A percentile compares a stretch with the other conserved stretches of the same genome.
These are phyloP conservation scores for Burhinus oedicnemus DNA, from an alignment of 2,113 vertebrate species.

Conservation along the genomic window DNA sequence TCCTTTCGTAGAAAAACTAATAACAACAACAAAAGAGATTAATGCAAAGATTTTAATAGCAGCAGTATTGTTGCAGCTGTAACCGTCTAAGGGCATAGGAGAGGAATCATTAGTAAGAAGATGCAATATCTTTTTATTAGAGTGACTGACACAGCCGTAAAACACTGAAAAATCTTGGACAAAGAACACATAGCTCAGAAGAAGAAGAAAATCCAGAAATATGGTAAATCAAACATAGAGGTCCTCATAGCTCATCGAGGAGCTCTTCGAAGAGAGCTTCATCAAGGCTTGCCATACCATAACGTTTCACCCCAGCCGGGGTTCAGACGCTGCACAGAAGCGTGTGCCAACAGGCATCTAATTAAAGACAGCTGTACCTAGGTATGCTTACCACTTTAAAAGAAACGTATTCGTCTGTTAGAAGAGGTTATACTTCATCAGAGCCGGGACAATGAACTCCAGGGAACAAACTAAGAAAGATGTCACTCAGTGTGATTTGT, in stretches of 20 bases:
- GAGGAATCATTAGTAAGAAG: not conserved
- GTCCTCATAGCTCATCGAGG: not conserved
- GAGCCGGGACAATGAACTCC: not conserved
- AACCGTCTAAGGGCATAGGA: not conserved
- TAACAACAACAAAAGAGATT: not conserved
- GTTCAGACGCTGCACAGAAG: not conserved
- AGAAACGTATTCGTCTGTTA: not conserved
- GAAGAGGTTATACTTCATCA: not conserved
- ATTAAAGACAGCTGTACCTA: not conserved
- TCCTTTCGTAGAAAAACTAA: not conserved
- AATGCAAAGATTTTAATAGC: not conserved
- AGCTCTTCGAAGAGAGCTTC: not conserved
- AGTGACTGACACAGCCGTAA: not conserved
- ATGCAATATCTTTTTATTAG: not conserved
- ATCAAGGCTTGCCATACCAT: fast-evolving
- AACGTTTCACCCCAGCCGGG: not conserved
- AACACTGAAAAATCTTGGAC: not conserved
- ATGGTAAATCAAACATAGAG: not conserved
- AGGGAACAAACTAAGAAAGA: not conserved
- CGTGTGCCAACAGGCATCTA: not conserved
- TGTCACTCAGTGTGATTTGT: not conserved
- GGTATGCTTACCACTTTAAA: not conserved
- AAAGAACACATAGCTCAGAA: not conserved
- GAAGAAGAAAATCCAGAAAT: not conserved
- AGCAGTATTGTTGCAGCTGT: not conserved